Conservation (phyloP, 2,888 invertebrate species). For the Leptogaster cylindrica region DNA sequence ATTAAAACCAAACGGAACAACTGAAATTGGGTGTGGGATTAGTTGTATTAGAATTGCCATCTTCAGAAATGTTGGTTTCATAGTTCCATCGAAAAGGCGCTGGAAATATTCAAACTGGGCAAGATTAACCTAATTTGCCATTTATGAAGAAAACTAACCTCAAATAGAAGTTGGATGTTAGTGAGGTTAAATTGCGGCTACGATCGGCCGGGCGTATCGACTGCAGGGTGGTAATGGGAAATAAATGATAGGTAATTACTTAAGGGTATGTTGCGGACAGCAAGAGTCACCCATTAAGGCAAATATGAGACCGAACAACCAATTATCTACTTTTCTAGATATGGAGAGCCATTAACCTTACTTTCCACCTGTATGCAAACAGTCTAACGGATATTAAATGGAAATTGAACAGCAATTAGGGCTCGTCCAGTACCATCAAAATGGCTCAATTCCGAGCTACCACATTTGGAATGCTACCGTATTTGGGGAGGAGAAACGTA, state of each 20-base stretch:
- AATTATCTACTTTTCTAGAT: slow-evolving; percentile 36
- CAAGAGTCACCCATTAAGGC: slow-evolving; percentile 31
- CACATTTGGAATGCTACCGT: slow-evolving; percentile 1
- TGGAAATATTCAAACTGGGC: slow-evolving; percentile 1
- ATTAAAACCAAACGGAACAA: slow-evolving; percentile 13
- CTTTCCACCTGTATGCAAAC: slow-evolving; percentile 14
- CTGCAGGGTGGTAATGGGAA: slow-evolving; percentile 44
- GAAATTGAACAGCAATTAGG: slow-evolving; percentile 45
- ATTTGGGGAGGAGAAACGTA: too few relatives aligned
- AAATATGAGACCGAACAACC: slow-evolving; percentile 34
- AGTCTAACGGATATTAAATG: slow-evolving; percentile 41
- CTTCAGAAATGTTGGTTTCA: too few relatives aligned
- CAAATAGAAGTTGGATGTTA: too few relatives aligned
- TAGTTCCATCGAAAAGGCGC: too few relatives aligned
- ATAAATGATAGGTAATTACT: slow-evolving; percentile 44
- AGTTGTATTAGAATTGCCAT: too few relatives aligned
- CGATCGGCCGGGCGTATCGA: too few relatives aligned
- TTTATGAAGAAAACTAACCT: slow-evolving; percentile 20
- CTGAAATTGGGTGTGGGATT: too few relatives aligned
- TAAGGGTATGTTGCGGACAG: slow-evolving; percentile 26
- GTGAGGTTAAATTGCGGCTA: too few relatives aligned
- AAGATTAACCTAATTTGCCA: slow-evolving; percentile 18
- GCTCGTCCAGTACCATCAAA: slow-evolving; percentile 27
- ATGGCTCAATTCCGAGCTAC: slow-evolving; percentile 40
- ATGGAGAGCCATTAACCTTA: slow-evolving; percentile 8